These are phyloP conservation scores for Odocoileus virginianus DNA, from an alignment of 2,113 vertebrate species.

Conservation along the genomic window DNA sequence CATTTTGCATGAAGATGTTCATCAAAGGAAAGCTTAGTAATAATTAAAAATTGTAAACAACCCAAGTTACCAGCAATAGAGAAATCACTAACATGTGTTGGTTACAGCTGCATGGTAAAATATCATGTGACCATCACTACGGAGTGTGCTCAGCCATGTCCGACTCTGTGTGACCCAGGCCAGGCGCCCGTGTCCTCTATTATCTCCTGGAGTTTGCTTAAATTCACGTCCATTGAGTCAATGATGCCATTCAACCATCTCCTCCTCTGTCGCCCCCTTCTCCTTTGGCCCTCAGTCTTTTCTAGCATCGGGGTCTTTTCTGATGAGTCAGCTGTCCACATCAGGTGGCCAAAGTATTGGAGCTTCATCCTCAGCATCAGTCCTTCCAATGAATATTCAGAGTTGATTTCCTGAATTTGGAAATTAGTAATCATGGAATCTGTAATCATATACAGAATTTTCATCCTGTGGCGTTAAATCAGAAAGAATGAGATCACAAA, in stretches of 20 bases:
- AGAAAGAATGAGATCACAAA: not conserved
- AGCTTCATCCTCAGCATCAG: not conserved
- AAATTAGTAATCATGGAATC: not conserved
- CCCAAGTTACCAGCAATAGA: not conserved
- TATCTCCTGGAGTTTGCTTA: not conserved
- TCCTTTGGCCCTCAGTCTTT: not conserved
- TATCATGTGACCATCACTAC: rapidly evolving
- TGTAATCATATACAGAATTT: not conserved
- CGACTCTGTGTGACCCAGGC: rapidly evolving
- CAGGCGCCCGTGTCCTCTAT: not conserved
- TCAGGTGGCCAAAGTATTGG: not conserved
- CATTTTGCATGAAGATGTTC: not conserved
- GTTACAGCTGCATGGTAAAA: not conserved
- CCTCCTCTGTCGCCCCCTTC: not conserved
- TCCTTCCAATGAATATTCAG: not conserved
- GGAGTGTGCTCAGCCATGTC: not conserved
- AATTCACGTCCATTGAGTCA: rapidly evolving
- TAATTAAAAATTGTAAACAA: not conserved
- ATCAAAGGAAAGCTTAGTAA: not conserved
- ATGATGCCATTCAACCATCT: not conserved
- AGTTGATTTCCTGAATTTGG: not conserved
- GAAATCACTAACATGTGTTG: not conserved
- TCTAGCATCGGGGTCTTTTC: not conserved
- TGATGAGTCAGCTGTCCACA: not conserved
- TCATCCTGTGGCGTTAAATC: not conserved